Conservation (phyloP, 1,140 invertebrate genomes). For the Maniola jurtina region DNA sequence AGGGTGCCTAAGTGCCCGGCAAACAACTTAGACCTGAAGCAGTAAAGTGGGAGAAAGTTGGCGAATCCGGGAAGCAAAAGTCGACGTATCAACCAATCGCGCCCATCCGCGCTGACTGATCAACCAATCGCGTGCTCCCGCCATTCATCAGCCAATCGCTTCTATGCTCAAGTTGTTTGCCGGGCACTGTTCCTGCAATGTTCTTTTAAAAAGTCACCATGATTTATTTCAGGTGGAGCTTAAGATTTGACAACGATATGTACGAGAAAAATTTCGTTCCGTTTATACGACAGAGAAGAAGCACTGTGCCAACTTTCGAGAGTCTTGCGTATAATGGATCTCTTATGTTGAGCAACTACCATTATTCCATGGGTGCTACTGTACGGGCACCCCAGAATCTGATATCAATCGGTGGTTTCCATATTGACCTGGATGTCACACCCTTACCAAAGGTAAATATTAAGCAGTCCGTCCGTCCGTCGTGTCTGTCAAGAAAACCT, state of each 20-base stretch:
- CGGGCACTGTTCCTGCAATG: no score
- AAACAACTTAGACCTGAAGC: no score
- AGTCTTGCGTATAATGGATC: constrained; percentile 28
- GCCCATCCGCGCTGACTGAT: no score
- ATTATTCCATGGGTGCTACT: constrained; percentile 27
- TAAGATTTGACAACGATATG: constrained; percentile 15
- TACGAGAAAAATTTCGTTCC: constrained; percentile 28
- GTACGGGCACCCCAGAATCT: constrained; percentile 24
- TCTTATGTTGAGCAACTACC: constrained; percentile 32
- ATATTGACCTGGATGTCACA: constrained; percentile 24
- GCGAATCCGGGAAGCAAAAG: no score
- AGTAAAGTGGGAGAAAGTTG: no score
- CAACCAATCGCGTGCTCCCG: no score
- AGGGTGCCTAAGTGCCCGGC: no score
- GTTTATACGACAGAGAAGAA: constrained; percentile 15
- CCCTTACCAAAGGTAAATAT: constrained; percentile 28
- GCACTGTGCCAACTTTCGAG: constrained; percentile 9
- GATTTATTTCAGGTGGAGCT: constrained; percentile 16
- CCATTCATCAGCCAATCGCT: no score
- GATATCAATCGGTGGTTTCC: constrained; percentile 33
- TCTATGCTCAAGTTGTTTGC: no score
- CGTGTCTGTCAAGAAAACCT: no score
- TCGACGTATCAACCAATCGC: no score
- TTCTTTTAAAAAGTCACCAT: background rate
- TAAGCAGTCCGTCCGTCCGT: no score